These are phyloP conservation scores for Dascillus cervinus DNA, from an alignment of 2,888 invertebrate genomes.

Conservation along the genomic window DNA sequence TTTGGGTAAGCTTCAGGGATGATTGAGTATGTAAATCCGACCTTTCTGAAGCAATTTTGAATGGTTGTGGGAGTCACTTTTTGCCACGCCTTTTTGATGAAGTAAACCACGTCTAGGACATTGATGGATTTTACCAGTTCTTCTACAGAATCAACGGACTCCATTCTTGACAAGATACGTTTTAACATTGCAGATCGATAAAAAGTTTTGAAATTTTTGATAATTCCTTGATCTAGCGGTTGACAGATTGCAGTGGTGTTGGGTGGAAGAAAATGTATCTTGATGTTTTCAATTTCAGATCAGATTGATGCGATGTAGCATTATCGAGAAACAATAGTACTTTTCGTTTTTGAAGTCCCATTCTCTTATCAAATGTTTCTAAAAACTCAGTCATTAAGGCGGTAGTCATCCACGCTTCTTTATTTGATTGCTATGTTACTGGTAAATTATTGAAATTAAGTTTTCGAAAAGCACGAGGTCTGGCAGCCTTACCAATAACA, in stretches of 20 bases:
- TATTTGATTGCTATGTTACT: conserved; percentile 11
- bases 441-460: conserved; percentile 8
- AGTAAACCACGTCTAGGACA: conserved; percentile 2
- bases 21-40: no score
- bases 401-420: conserved; percentile 16
- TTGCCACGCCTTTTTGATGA: conserved; percentile 1
- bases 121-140: conserved; percentile 2
- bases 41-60: no score
- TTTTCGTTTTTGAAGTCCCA: conserved; percentile 12
- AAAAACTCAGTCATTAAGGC: conserved; percentile 15
- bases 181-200: conserved; percentile 5
- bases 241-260: conserved; percentile 12
- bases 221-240: conserved; percentile 12
- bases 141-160: conserved; percentile 1
- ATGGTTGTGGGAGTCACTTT: no score
- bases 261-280: conserved; percentile 12
- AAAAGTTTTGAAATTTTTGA: conserved; percentile 8
- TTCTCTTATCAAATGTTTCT: conserved; percentile 7
- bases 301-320: conserved; percentile 9
- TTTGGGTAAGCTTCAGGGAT: no score
- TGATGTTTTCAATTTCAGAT: conserved; percentile 7
- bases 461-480: conserved; percentile 13
- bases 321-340: conserved; percentile 14
- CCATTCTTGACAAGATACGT: conserved; percentile 5
- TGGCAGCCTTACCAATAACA: conserved; percentile 19